Conservation (phyloP, 2,888 invertebrate genomes). For the Chymomyza caudatula region DNA sequence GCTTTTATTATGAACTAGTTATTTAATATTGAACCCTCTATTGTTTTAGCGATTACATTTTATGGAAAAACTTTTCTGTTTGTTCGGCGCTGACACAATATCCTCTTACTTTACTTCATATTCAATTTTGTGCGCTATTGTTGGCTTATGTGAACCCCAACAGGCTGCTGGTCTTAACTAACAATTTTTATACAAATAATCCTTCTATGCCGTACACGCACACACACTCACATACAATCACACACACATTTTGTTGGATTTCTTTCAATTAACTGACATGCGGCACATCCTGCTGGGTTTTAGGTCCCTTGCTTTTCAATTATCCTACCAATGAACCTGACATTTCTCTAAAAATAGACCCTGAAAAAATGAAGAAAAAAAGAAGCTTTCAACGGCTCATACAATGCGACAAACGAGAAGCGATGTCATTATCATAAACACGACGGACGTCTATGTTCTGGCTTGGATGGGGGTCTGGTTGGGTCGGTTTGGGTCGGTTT, state of each 20-base stretch:
- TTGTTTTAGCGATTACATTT: not conserved
- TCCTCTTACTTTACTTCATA: constrained; percentile 16
- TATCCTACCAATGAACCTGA: constrained; percentile 49
- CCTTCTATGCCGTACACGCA: not conserved
- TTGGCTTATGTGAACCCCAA: constrained; percentile 8
- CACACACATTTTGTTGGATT: constrained; percentile 36
- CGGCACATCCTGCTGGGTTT: constrained; percentile 24
- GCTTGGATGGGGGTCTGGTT: not conserved
- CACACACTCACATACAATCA: constrained; percentile 5
- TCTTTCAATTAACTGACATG: constrained; percentile 41
- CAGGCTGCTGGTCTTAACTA: not conserved
- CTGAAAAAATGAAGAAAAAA: not conserved
- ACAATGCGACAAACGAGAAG: constrained; percentile 33
- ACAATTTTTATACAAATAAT: constrained; percentile 43
- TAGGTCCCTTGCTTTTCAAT: constrained; percentile 56
- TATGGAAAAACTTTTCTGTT: not conserved
- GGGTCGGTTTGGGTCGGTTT: not conserved
- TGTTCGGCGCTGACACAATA: constrained; percentile 30
- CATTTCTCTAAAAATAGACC: constrained; percentile 53
- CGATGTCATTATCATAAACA: constrained; percentile 60
- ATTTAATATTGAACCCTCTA: not conserved
- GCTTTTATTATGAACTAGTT: not conserved
- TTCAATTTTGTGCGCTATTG: constrained; percentile 18
- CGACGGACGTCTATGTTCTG: constrained; percentile 20
- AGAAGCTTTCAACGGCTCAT: constrained; percentile 1